Evolutionary conservation across 1,140 invertebrate genomes (phyloP), one percentile per base, ranked within the genome.

Genomic region (Halyomorpha halys): DNA sequence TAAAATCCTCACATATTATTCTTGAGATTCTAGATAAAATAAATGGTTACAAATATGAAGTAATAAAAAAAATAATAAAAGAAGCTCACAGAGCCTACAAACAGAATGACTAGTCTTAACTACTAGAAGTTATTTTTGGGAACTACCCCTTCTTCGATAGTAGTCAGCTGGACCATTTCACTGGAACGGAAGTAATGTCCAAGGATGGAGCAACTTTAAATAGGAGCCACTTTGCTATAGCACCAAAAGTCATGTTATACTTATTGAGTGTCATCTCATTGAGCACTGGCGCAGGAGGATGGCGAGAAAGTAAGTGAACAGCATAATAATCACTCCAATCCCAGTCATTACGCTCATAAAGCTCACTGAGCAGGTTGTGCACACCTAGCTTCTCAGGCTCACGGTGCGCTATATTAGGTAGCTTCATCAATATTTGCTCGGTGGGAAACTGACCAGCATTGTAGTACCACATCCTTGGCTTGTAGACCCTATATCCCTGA

Each of bases 401-500:
- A 39, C 71, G 63, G 59, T 73, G 71, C 6, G 70, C 66, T n/a
- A 73, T 54, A 30, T 69, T 21, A 13, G 72, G 72, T 23, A 49
- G 14, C 19, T 65, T 61, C 21, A 66, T 27, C 9, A 73, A 66
- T 25, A 73, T 70, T n/a, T 66, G 63, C 51, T 69, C 65, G 0
- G 72, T 73, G 6, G 72, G 73, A 25, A 63, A 65, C 53, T 72
- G 66, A 16, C 73, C 73, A 5, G 71, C 73, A 69, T 74, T 74
- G 59, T 72, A 74, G 62, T 74, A 74, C 72, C 72, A 74, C 23
- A 62, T 49, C 30, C 65, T 54, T 8, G 72, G 68, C 16, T 68
- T 67, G 66, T 74, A 74, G 13, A 56, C 34, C 49, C 63, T 63
- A 51, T 75, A 76, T 19, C 72, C 66, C 19, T 72, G 65, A 45